A percentile compares a stretch with the other conserved stretches of the same genome.
These are phyloP conservation scores for Cylindroiulus punctatus DNA, from an alignment of 2,888 invertebrate species.

Conservation along the genomic window DNA sequence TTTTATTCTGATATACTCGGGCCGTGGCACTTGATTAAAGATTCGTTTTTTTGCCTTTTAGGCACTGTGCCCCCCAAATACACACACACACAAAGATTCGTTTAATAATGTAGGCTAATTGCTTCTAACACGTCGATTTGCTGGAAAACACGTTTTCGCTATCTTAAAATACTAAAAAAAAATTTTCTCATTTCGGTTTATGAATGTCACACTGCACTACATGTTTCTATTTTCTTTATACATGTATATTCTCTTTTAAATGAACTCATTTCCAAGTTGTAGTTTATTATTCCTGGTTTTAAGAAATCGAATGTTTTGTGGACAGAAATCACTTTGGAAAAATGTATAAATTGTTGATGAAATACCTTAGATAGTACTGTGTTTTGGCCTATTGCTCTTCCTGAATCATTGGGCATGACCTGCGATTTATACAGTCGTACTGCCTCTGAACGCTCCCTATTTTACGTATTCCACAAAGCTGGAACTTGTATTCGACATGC, in stretches of 20 bases:
- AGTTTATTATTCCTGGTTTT: neutral
- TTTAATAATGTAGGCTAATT: constrained; percentile 47
- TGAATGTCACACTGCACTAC: constrained; percentile 12
- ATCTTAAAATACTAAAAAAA: neutral
- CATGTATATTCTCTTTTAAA: neutral
- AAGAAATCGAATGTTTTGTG: neutral
- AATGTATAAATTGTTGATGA: too few species aligned
- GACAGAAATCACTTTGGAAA: neutral
- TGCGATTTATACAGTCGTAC: too few species aligned
- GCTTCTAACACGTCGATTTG: neutral
- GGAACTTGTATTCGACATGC: neutral
- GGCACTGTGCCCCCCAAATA: too few species aligned
- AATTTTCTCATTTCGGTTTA: neutral
- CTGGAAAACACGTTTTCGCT: neutral
- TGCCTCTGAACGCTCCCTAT: too few species aligned
- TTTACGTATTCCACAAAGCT: neutral
- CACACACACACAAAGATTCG: neutral
- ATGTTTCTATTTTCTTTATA: neutral
- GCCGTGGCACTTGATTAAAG: neutral
- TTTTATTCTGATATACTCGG: neutral
- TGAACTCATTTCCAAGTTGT: neutral
- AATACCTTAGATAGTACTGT: too few species aligned
- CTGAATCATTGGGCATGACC: too few species aligned
- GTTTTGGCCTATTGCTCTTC: too few species aligned
- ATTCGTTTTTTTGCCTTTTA: too few species aligned